Base-by-base conservation (phyloP, 1,140 invertebrate genomes). In the Sarcophaga bullata region DNA sequence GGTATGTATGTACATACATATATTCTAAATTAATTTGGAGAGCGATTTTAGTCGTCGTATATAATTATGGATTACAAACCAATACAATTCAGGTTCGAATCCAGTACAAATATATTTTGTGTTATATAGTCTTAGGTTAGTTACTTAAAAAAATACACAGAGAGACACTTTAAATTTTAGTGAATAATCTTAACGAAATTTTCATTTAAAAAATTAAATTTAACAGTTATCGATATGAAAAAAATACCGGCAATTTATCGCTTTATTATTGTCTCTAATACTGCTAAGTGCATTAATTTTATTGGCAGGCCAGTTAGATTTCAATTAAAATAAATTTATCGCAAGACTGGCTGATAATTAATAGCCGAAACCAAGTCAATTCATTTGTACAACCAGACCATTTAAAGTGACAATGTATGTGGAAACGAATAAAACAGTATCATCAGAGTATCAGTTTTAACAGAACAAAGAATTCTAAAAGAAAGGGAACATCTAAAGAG, bases 321-420 rank as follows among this genome's bases (percentile, higher is more conserved):
- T 58, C 54, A 58, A 58, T 58, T 58, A 58, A 58, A 58, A 58
- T n/a, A 58, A 58, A 58, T 68, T 19, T 68, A 68, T 68, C 62
- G 17, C 62, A 68, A 17, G 8, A 68, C 17, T 68, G 54, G n/a
- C 62, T 68, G n/a, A 19, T 19, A 68, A 68, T 68, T 68, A 68
- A 68, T n/a, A 68, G 19, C 19, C 62, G 19, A 68, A 68, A 9
- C 17, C 1, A 25, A 62, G 11, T 15, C n/a, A 68, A 68, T 37
- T 37, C 25, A 37, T 37, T 37, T 15, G 6, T 11, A 58, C 62
- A 68, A 68, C 62, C 19, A 68, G 19, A 68, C n/a, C 62, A 68
- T 68, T 25, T 19, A 25, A 68, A 68, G 19, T 68, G n/a, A 25
- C 1, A 37, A 37, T 37, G 4, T 37, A 4, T 37, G n/a, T 68